These are phyloP conservation scores for Tragelaphus strepsiceros DNA, from an alignment of 2,113 vertebrate genomes.

Conservation along the genomic window DNA sequence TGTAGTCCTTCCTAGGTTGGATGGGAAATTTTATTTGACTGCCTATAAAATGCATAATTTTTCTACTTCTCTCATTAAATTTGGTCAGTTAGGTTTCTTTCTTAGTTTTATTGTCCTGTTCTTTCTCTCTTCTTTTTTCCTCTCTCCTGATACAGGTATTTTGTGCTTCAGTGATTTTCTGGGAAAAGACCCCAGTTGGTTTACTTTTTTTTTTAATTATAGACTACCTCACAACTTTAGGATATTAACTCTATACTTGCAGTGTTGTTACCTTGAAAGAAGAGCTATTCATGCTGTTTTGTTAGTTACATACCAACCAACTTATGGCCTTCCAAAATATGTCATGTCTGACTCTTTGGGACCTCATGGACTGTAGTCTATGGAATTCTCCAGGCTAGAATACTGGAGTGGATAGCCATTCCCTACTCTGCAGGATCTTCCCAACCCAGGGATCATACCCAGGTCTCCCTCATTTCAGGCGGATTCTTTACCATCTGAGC, in stretches of 20 bases:
- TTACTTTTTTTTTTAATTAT: constrained; percentile 16
- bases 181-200: constrained; percentile 44
- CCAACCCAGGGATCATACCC: background rate
- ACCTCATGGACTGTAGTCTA: background rate
- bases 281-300: background rate
- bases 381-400: background rate
- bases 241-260: background rate
- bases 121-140: background rate
- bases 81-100: background rate
- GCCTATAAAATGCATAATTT: background rate
- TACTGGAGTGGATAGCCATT: background rate
- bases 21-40: background rate
- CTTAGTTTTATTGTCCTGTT: background rate
- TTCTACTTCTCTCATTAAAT: background rate
- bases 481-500: background rate
- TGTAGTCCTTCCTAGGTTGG: background rate
- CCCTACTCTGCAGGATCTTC: background rate
- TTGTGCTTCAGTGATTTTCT: constrained; percentile 44
- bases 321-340: background rate
- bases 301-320: background rate
- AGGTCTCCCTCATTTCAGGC: background rate
- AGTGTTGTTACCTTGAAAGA: background rate
- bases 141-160: background rate
- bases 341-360: background rate
- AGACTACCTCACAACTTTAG: background rate